Evolutionary conservation across 2,888 invertebrate genomes (phyloP), one percentile per base, ranked within the genome.

Genomic region (Salticus scenicus): DNA sequence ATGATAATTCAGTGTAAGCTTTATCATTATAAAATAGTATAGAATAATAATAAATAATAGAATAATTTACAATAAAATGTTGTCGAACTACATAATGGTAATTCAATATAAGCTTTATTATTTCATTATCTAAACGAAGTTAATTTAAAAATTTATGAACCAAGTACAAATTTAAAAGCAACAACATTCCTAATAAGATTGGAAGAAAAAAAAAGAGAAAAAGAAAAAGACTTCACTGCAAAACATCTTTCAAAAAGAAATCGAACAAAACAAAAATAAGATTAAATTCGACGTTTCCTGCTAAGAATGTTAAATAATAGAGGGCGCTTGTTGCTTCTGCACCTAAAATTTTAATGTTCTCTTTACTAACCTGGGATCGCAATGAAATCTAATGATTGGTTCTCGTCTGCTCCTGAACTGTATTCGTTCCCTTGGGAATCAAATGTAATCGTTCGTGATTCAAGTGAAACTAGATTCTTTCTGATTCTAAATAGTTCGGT

Each of bases 321-420:
- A 76, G 42, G 30, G 24, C 10, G 37, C 75, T 67, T 47, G 67
- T 67, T 64, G 66, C 75, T 66, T 76, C 57, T 24, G 42, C 47
- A 57, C 20, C 42, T 76, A 30, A 76, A 76, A 76, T 42, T 64
- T 76, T 76, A 76, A 76, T 76, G 75, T 31, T 30, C 75, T 42
- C 64, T 64, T 75, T n/a, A 66, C 31, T 41, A 76, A 76, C 75
- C 66, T 63, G 41, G 47, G 37, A 24, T n/a, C 14, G 47, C 30
- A 67, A 67, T 51, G 31, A 66, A 47, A 64, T 66, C 41, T 66
- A 76, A 66, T 76, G 75, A 76, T 67, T 57, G 24, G 57, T 24
- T 66, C 30, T 37, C 41, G 27, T 67, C 24, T 28, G 37, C 75
- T 42, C 64, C 42, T 66, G 67, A 66, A 30, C n/a, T 27, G 31